Evolutionary conservation across 2,888 invertebrate species (phyloP), one percentile per base, ranked within the genome.

Genomic region (Stenchaetothrips biformis): DNA sequence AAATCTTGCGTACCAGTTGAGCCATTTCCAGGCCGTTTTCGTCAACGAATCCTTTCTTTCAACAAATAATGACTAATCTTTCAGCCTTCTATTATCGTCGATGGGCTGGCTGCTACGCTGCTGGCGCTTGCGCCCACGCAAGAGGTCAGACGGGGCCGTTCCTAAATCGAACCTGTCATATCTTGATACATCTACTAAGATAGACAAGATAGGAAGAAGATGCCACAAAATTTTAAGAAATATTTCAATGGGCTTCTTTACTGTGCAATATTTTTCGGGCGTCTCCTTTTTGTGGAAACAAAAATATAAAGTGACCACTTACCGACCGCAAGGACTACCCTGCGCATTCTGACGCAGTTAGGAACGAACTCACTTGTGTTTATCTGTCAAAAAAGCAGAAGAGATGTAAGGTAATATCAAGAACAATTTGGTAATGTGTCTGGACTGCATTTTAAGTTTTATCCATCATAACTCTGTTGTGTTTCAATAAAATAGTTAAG

Each of bases 351-450:
- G 4, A 1, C 4, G 53, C 8, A 53, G 13, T 18, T 18, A 13
- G 53, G 67, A 74, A 74, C 67, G 25, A 6, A 74, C 67, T 25
- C 25, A 25, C 67, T 25, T 74, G 21, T 74, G 67, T 74, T 74
- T 74, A 74, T 74, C 67, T 74, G 67, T 74, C 67, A 74, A 74
- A 74, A 21, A 25, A 74, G 67, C 67, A 74, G 67, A 74, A 74
- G 67, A 21, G 25, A 74, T 74, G 67, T 74, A 8, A 74, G 67
- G 67, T 74, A 37, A 37, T 37, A 37, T n/a, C n/a, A n/a, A n/a
- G n/a, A n/a, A n/a, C n/a, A n/a, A n/a, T n/a, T n/a, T n/a, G n/a
- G n/a, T n/a, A n/a, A n/a, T n/a, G n/a, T 37, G 37, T 37, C 37
- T 2, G 37, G 37, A 37, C 37, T 37, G 37, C 37, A 1, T 37